A percentile compares a stretch with the other conserved stretches of the same genome.
Evolutionary conservation across 2,888 invertebrate species (phyloP).

Genomic region (Melinaea marsaeus): DNA sequence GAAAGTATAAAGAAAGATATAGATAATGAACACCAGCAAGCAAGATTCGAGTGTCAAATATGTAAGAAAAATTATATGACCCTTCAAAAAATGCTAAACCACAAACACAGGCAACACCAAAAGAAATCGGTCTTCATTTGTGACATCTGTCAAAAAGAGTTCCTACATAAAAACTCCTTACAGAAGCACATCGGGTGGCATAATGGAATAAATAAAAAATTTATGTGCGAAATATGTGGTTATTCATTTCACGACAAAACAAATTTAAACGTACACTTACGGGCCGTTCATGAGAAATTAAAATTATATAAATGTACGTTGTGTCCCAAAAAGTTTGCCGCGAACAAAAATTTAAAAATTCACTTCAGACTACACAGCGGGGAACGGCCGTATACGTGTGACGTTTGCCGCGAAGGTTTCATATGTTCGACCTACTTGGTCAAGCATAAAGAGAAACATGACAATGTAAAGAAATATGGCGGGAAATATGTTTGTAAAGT

Average conservation of each 20-base stretch:
- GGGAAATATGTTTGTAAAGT: slow-evolving; percentile 28
- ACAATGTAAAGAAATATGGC: slow-evolving; percentile 4
- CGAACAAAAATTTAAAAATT: slow-evolving; percentile 33
- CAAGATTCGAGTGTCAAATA: slow-evolving; percentile 10
- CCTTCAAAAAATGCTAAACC: slow-evolving; percentile 3
- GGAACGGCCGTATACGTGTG: slow-evolving; percentile 33
- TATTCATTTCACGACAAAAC: slow-evolving; percentile 33
- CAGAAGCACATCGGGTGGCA: slow-evolving; percentile 33
- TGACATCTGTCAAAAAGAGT: slow-evolving; percentile 34
- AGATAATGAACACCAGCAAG: not conserved
- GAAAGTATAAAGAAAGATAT: not conserved
- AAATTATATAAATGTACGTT: slow-evolving; percentile 31
- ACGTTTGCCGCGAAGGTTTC: slow-evolving; percentile 23
- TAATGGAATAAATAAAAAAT: slow-evolving; percentile 27
- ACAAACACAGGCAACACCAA: slow-evolving; percentile 30
- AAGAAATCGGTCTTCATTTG: slow-evolving; percentile 27
- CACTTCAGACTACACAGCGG: slow-evolving; percentile 35
- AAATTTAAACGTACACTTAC: slow-evolving; percentile 33
- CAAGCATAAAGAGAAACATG: slow-evolving; percentile 13
- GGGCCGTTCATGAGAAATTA: slow-evolving; percentile 35
- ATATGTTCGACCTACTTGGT: not conserved
- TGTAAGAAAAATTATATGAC: slow-evolving; percentile 24
- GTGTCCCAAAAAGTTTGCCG: slow-evolving; percentile 34
- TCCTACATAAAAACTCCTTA: slow-evolving; percentile 23
- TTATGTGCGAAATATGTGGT: slow-evolving; percentile 36